phyloP scores from a whole-genome alignment of 2,113 vertebrate species.

The Oncorhynchus mykiss region DNA sequence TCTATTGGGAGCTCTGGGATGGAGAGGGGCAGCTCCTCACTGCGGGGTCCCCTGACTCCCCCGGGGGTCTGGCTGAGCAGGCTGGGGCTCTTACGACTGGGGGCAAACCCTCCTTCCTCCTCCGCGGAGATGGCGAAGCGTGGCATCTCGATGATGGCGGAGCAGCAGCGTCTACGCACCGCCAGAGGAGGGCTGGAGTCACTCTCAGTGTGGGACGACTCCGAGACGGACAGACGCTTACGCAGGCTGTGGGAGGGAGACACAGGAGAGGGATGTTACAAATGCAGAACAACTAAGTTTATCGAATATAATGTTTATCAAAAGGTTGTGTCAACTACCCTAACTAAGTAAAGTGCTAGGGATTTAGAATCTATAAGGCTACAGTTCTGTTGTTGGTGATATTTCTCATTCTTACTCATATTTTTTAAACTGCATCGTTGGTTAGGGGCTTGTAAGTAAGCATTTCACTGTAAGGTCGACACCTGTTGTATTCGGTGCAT shows the following conservation, averaged over 20 bases:
- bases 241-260: constrained; percentile 74
- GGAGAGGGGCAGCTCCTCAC: constrained; percentile 79
- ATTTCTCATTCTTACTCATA: too few species aligned
- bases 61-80: constrained; percentile 58
- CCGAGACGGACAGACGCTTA: constrained; percentile 91
- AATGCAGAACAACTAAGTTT: neutral
- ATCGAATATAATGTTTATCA: too few species aligned
- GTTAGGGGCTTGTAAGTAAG: too few species aligned
- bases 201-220: constrained; percentile 96
- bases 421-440: too few species aligned
- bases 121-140: constrained; percentile 87
- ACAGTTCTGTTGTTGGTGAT: too few species aligned
- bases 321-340: too few species aligned
- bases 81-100: constrained; percentile 62
- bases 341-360: too few species aligned
- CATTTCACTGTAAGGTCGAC: too few species aligned
- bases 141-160: constrained; percentile 88
- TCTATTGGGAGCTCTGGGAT: constrained; percentile 83
- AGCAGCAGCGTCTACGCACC: constrained; percentile 86
- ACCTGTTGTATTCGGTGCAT: too few species aligned
- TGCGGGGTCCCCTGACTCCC: constrained; percentile 57
- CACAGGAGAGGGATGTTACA: too few species aligned
- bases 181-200: constrained; percentile 95
- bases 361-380: too few species aligned
- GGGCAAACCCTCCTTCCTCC: constrained; percentile 72